These are phyloP conservation scores for Clostera curtula DNA, from an alignment of 2,888 invertebrate species.

Conservation along the genomic window DNA sequence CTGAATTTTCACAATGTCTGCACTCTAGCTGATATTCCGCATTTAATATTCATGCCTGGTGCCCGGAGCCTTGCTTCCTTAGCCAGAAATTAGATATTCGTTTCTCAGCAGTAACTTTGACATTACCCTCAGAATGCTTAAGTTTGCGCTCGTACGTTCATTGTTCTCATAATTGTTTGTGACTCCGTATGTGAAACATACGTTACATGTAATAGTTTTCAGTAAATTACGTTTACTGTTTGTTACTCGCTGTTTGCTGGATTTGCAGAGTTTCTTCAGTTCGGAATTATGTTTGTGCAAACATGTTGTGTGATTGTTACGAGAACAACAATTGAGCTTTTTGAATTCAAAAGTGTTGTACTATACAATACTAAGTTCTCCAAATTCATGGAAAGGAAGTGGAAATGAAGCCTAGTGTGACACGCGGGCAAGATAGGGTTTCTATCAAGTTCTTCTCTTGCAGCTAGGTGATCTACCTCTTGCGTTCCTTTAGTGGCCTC, in stretches of 20 bases:
- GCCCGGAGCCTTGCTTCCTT: slow-evolving; percentile 46
- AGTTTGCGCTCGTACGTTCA: slow-evolving; percentile 18
- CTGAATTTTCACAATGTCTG: slow-evolving; percentile 58
- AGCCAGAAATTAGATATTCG: slow-evolving; percentile 53
- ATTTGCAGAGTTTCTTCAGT: no score
- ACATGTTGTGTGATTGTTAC: no score
- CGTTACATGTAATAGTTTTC: slow-evolving; percentile 2
- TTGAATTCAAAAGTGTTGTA: no score
- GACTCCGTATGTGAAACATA: slow-evolving; percentile 3
- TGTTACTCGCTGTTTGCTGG: neutral
- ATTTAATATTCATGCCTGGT: slow-evolving; percentile 60
- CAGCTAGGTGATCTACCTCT: no score
- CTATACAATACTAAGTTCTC: no score
- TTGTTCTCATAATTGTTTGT: slow-evolving; percentile 20
- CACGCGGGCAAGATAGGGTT: no score
- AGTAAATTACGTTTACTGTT: slow-evolving; percentile 6
- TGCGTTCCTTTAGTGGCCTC: no score
- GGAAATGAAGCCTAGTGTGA: no score
- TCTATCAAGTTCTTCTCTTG: no score
- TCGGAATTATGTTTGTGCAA: no score
- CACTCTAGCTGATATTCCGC: slow-evolving; percentile 47
- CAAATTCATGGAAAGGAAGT: no score
- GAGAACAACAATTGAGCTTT: no score
- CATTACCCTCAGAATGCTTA: slow-evolving; percentile 30
- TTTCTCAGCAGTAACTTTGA: slow-evolving; percentile 38